Evolutionary conservation across 2,113 vertebrate species (phyloP).

Genomic region (Ariopsis seemanni): DNA sequence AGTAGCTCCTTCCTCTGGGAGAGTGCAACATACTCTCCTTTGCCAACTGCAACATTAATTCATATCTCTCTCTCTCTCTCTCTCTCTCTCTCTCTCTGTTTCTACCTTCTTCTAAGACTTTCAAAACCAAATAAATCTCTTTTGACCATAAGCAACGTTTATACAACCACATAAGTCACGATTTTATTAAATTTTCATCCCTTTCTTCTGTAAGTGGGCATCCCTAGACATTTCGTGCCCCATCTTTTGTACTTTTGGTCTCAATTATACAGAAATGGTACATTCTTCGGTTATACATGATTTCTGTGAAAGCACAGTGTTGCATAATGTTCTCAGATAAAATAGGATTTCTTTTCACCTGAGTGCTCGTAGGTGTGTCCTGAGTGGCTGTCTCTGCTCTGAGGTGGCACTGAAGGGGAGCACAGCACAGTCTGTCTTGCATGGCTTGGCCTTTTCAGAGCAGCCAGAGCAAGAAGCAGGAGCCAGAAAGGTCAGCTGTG

Average conservation of each 20-base stretch:
- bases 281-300: background rate
- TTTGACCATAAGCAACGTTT: constrained; percentile 45
- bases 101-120: constrained; percentile 46
- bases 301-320: background rate
- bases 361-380: constrained; percentile 21
- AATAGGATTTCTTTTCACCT: constrained; percentile 9
- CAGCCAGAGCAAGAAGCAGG: constrained; percentile 44
- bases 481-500: constrained; percentile 73
- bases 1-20: constrained; percentile 66
- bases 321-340: constrained; percentile 17
- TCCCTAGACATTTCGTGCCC: background rate
- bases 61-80: constrained; percentile 11
- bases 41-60: constrained; percentile 69
- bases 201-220: constrained; percentile 19
- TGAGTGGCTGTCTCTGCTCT: constrained; percentile 17
- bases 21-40: constrained; percentile 67
- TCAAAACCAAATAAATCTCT: constrained; percentile 50
- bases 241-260: constrained; percentile 3
- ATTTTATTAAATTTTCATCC: constrained; percentile 64
- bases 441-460: constrained; percentile 67
- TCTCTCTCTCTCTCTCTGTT: constrained; percentile 37
- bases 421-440: constrained; percentile 42
- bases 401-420: constrained; percentile 21
- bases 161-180: constrained; percentile 49
- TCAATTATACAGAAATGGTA: background rate